These are phyloP conservation scores for Campoletis raptor DNA, from an alignment of 2,888 invertebrate species.

Conservation along the genomic window DNA sequence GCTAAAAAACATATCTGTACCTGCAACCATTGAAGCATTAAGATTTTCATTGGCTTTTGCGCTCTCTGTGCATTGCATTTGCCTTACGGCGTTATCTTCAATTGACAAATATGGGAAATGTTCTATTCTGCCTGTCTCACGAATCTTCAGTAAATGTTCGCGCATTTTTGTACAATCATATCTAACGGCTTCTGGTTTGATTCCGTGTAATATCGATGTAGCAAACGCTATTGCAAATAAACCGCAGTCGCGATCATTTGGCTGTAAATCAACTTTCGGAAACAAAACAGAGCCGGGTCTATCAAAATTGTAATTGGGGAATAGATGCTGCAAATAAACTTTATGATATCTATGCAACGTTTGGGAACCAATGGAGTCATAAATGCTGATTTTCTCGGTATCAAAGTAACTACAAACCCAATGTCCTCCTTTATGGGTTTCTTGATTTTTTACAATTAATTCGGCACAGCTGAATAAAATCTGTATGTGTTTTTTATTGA, in stretches of 20 bases:
- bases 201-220: constrained; percentile 43
- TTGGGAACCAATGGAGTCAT: constrained; percentile 51
- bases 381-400: constrained; percentile 48
- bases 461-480: constrained; percentile 60
- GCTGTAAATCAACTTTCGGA: constrained; percentile 49
- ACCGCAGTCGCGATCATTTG: constrained; percentile 39
- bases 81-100: not conserved
- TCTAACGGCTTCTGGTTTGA: constrained; percentile 23
- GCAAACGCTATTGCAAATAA: constrained; percentile 51
- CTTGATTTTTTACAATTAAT: not conserved
- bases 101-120: constrained; percentile 33
- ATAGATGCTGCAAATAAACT: constrained; percentile 47
- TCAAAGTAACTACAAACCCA: constrained; percentile 65
- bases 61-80: not conserved
- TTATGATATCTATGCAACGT: constrained; percentile 48
- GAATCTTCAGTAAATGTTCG: constrained; percentile 35
- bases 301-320: constrained; percentile 50
- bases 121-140: constrained; percentile 7
- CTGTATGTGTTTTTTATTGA: constrained; percentile 61
- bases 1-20: too few relatives aligned
- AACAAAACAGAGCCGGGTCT: constrained; percentile 35
- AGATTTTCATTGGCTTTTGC: not conserved
- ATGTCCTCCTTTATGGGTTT: constrained; percentile 27
- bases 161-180: constrained; percentile 29
- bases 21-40: too few relatives aligned